Conservation (phyloP, 2,888 invertebrate species). For the Lepeophtheirus nordmannii region DNA sequence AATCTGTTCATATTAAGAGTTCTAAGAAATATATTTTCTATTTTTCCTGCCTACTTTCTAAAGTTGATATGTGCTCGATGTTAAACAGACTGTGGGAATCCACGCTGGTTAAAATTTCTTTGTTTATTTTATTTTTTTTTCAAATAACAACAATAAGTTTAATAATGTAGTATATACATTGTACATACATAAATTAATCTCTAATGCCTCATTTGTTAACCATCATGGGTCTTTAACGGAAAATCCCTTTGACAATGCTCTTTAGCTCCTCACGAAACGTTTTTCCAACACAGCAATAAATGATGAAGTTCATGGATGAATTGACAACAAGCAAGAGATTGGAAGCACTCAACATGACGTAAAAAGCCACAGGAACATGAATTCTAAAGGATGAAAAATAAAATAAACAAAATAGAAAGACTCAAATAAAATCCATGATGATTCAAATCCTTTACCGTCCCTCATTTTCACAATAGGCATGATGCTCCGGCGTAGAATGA, state of each 20-base stretch:
- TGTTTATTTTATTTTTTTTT: too few relatives aligned
- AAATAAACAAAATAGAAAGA: background rate
- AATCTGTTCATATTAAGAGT: too few relatives aligned
- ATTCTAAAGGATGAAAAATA: background rate
- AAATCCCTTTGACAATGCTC: background rate
- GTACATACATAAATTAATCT: too few relatives aligned
- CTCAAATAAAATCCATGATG: background rate
- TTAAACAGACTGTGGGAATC: too few relatives aligned
- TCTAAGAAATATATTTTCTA: too few relatives aligned
- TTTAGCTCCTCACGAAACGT: conserved; percentile 7
- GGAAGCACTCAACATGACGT: conserved; percentile 13
- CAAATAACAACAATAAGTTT: too few relatives aligned
- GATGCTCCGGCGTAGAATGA: conserved; percentile 16
- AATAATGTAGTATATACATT: too few relatives aligned
- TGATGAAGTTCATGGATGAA: conserved; percentile 20
- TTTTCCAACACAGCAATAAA: conserved; percentile 19
- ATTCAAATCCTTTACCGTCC: conserved; percentile 7
- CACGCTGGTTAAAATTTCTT: too few relatives aligned
- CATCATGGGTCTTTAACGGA: background rate
- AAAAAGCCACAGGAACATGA: conserved; percentile 16
- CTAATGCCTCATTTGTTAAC: too few relatives aligned
- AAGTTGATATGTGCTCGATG: too few relatives aligned
- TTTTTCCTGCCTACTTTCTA: too few relatives aligned
- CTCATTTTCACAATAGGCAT: conserved; percentile 1
- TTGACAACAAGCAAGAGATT: conserved; percentile 15